Conservation (phyloP, 2,113 vertebrate species). For the Ammodytes dubius region DNA sequence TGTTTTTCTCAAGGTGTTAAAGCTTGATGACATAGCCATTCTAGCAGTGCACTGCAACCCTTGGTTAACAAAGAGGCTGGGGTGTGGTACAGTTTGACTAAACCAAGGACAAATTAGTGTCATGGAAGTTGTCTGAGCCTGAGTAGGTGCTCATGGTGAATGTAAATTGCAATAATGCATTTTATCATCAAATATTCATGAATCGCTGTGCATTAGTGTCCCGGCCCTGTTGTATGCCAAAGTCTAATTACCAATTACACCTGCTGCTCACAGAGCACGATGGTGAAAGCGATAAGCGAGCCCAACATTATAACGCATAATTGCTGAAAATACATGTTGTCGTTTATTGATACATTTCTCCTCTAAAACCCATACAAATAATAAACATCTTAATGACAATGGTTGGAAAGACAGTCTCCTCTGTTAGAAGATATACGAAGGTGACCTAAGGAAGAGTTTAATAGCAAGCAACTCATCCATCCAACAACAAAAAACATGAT, state of each 20-base stretch:
- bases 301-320: not conserved
- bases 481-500: not conserved
- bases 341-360: not conserved
- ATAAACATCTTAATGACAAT: slow-evolving; percentile 15
- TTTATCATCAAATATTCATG: slow-evolving; percentile 78
- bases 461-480: not conserved
- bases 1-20: slow-evolving; percentile 13
- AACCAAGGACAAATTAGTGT: slow-evolving; percentile 64
- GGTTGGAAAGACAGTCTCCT: slow-evolving; percentile 28
- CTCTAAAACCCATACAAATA: not conserved
- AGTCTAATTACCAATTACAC: slow-evolving; percentile 70
- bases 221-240: slow-evolving; percentile 1
- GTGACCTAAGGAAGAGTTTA: slow-evolving; percentile 44
- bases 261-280: slow-evolving; percentile 42
- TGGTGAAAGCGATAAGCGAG: slow-evolving; percentile 7
- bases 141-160: slow-evolving; percentile 55
- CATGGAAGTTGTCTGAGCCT: slow-evolving; percentile 48
- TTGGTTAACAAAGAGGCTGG: slow-evolving; percentile 10
- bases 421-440: slow-evolving; percentile 5
- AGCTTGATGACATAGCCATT: slow-evolving; percentile 30
- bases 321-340: not conserved
- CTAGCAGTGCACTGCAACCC: slow-evolving; percentile 6
- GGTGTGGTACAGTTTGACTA: slow-evolving; percentile 8
- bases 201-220: slow-evolving; percentile 40
- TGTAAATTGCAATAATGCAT: slow-evolving; percentile 52